Conservation (phyloP, 2,113 vertebrate genomes). For the Xenopus laevis region DNA sequence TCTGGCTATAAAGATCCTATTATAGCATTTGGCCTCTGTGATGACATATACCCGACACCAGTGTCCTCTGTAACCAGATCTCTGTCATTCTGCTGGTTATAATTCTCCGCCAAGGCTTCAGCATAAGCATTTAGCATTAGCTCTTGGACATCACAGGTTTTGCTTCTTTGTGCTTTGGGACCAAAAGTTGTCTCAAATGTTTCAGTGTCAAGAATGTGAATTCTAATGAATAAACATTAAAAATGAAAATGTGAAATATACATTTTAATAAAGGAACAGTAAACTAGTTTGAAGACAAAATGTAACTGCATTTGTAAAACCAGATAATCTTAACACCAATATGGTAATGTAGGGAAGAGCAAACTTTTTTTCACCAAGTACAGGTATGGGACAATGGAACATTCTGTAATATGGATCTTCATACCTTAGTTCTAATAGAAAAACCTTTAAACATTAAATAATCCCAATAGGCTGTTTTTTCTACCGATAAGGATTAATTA, state of each 20-base stretch:
- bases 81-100: constrained; percentile 75
- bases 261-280: neutral
- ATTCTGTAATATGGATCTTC: no score
- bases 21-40: no score
- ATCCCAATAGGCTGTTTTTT: no score
- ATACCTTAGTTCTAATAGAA: no score
- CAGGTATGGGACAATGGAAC: no score
- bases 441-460: no score
- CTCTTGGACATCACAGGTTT: constrained; percentile 82
- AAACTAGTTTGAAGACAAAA: neutral
- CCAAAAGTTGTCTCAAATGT: constrained; percentile 93
- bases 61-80: constrained; percentile 85
- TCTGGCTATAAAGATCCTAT: no score
- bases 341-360: no score
- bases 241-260: no score
- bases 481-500: no score
- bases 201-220: constrained; percentile 94
- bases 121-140: constrained; percentile 79
- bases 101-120: constrained; percentile 68
- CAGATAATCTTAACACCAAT: no score
- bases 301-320: neutral
- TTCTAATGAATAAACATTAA: constrained; percentile 66
- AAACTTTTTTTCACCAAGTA: no score
- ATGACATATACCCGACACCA: constrained; percentile 77
- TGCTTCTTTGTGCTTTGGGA: constrained; percentile 87